These are phyloP conservation scores for Hesperia comma DNA, from an alignment of 2,888 invertebrate genomes.

Conservation along the genomic window DNA sequence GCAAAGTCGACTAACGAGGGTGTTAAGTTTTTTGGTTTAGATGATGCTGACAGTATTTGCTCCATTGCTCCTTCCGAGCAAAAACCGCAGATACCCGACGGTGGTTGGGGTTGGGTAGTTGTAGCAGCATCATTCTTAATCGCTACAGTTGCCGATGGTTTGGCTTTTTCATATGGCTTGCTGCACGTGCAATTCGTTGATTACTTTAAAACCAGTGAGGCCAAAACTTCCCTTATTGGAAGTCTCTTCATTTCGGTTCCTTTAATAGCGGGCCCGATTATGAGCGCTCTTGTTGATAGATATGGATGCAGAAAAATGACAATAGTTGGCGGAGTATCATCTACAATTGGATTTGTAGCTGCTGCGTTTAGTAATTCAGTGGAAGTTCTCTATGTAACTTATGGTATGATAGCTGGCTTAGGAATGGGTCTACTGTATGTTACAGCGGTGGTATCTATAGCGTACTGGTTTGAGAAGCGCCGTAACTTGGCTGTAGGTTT, in stretches of 20 bases:
- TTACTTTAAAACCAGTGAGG: constrained; percentile 90
- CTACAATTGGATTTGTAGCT: constrained; percentile 90
- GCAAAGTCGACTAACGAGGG: constrained; percentile 75
- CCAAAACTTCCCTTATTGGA: constrained; percentile 94
- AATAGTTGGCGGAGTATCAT: constrained; percentile 88
- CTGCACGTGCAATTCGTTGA: constrained; percentile 91
- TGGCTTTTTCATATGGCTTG: constrained; percentile 96
- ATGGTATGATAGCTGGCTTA: constrained; percentile 92
- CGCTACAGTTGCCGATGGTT: constrained; percentile 95
- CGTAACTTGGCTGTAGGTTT: constrained; percentile 94
- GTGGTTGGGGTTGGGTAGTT: constrained; percentile 97
- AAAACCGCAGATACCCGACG: constrained; percentile 89
- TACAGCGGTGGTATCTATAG: constrained; percentile 95
- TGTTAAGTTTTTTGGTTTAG: constrained; percentile 81
- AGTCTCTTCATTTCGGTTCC: constrained; percentile 96
- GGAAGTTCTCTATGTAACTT: constrained; percentile 91
- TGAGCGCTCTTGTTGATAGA: constrained; percentile 92
- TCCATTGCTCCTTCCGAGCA: constrained; percentile 65
- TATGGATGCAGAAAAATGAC: constrained; percentile 92
- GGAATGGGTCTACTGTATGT: constrained; percentile 94
- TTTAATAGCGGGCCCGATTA: constrained; percentile 91
- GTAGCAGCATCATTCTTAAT: constrained; percentile 93
- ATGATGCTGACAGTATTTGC: constrained; percentile 78
- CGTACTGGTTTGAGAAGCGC: constrained; percentile 96
- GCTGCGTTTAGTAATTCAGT: constrained; percentile 89